A percentile compares a stretch with the other conserved stretches of the same genome.
These are phyloP conservation scores for Callimico goeldii DNA, from an alignment of 2,797 vertebrate species.

Conservation along the genomic window DNA sequence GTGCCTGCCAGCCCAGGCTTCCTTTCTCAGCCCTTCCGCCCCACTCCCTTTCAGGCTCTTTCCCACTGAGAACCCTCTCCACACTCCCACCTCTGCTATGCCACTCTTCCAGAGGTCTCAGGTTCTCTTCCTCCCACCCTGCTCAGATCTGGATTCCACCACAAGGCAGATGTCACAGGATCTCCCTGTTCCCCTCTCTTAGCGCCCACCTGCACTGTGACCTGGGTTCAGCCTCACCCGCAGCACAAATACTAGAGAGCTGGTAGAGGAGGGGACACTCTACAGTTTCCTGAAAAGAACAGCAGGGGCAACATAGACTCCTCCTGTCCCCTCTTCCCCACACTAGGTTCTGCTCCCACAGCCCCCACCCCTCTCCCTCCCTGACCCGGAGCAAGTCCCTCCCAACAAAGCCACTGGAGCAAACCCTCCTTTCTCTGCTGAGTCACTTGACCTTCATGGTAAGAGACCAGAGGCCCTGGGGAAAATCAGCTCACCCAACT, in stretches of 20 bases:
- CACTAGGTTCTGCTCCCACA: neutral
- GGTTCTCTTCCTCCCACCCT: neutral
- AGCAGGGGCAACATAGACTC: neutral
- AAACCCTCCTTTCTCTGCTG: neutral
- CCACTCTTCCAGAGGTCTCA: neutral
- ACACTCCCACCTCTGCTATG: neutral
- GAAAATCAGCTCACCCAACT: neutral
- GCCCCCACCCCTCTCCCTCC: too few relatives aligned
- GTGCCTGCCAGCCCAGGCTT: neutral
- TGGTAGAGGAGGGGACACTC: too few relatives aligned
- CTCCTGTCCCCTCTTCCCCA: neutral
- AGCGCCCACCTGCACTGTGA: accelerated
- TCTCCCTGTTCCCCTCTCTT: neutral
- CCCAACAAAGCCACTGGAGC: neutral
- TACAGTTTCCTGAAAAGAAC: neutral
- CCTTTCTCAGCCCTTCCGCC: neutral
- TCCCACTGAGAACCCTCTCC: neutral
- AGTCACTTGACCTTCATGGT: neutral
- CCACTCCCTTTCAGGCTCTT: neutral
- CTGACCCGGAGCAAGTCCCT: accelerated
- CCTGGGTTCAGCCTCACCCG: neutral
- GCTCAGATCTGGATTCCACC: neutral
- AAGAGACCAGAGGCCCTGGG: neutral
- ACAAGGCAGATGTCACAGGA: neutral
- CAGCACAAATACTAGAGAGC: neutral